phyloP scores from a whole-genome alignment of 1,140 invertebrate species.

The Stratiolaelaps scimitus region DNA sequence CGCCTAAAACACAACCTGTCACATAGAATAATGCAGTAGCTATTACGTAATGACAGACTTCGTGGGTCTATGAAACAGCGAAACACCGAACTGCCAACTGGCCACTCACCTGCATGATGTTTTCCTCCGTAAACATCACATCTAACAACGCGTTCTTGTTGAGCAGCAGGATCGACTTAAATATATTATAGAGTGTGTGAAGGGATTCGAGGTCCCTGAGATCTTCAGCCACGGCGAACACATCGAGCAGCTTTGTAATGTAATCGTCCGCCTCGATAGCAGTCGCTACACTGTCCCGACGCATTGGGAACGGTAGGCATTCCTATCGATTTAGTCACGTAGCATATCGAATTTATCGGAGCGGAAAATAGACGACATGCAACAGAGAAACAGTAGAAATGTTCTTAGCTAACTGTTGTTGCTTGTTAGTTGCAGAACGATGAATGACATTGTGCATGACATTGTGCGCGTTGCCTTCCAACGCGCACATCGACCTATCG shows the following conservation, averaged over 20 bases:
- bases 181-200: conserved; percentile 93
- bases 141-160: conserved; percentile 96
- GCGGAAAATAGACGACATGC: conserved; percentile 29
- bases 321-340: conserved; percentile 29
- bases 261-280: conserved; percentile 91
- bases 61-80: no score
- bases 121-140: conserved; percentile 72
- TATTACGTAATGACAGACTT: no score
- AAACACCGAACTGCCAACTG: no score
- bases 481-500: no score
- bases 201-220: conserved; percentile 84
- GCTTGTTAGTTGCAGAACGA: conserved; percentile 49
- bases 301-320: conserved; percentile 53
- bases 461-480: no score
- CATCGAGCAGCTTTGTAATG: conserved; percentile 82
- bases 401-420: conserved; percentile 46
- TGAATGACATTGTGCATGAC: conserved; percentile 7
- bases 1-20: no score
- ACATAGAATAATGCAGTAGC: no score
- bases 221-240: conserved; percentile 95
- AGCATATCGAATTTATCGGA: no score
- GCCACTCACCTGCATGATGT: conserved; percentile 41
- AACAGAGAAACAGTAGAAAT: background rate
- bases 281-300: conserved; percentile 84
- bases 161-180: conserved; percentile 95